These are phyloP conservation scores for Agonopterix subpropinquella DNA, from an alignment of 2,888 invertebrate genomes.

Conservation along the genomic window DNA sequence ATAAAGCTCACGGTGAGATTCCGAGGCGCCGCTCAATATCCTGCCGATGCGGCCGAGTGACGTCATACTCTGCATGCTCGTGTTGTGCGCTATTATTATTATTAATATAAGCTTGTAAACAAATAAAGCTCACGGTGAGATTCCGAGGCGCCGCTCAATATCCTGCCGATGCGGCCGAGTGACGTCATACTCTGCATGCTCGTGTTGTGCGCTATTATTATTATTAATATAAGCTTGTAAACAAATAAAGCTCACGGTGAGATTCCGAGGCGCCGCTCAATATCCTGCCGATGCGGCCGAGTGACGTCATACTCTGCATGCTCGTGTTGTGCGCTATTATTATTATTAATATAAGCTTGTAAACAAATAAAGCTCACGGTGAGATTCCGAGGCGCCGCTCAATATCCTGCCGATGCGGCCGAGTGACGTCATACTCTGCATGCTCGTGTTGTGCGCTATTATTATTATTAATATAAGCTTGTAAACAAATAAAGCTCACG, in stretches of 20 bases:
- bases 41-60: conserved; percentile 89
- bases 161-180: conserved; percentile 86
- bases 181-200: conserved; percentile 94
- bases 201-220: conserved; percentile 89
- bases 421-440: conserved; percentile 92
- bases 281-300: conserved; percentile 88
- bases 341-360: too few relatives aligned
- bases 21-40: conserved; percentile 82
- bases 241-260: conserved; percentile 57
- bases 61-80: conserved; percentile 92
- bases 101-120: too few relatives aligned
- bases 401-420: conserved; percentile 88
- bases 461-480: too few relatives aligned
- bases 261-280: conserved; percentile 81
- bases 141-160: conserved; percentile 82
- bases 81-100: conserved; percentile 90
- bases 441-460: conserved; percentile 89
- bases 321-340: conserved; percentile 92
- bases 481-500: conserved; percentile 43
- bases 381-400: conserved; percentile 80
- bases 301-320: conserved; percentile 91
- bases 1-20: conserved; percentile 71
- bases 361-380: conserved; percentile 51
- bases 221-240: too few relatives aligned
- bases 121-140: conserved; percentile 66